phyloP scores from a whole-genome alignment of 1,140 invertebrate genomes.

The Drosophila rufa region DNA sequence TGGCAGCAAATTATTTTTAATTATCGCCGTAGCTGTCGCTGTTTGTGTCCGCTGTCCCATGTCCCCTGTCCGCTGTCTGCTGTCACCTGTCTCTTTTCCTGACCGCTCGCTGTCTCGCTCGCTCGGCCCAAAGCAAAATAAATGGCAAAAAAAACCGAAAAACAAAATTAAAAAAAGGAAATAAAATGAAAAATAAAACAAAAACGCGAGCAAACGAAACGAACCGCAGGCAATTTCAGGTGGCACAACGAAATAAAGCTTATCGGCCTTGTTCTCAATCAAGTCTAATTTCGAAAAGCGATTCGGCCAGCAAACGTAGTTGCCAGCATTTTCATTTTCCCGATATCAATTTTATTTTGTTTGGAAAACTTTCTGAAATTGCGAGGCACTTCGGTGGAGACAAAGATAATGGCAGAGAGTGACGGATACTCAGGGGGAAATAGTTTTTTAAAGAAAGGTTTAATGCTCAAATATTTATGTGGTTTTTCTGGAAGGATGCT shows the following conservation, averaged over 20 bases:
- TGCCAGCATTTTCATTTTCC: slow-evolving; percentile 10
- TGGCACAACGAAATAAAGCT: slow-evolving; percentile 21
- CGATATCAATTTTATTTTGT: slow-evolving; percentile 1
- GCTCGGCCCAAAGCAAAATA: slow-evolving; percentile 16
- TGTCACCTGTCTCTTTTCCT: slow-evolving; percentile 29
- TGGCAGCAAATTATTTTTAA: slow-evolving; percentile 77
- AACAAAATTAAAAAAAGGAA: slow-evolving; percentile 7
- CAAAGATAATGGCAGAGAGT: background rate
- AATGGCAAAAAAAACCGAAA: background rate
- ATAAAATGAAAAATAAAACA: background rate
- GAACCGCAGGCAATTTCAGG: slow-evolving; percentile 50
- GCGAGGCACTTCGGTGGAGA: background rate
- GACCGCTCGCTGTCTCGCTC: slow-evolving; percentile 1
- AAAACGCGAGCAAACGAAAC: slow-evolving; percentile 23
- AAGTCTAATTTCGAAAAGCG: slow-evolving; percentile 15
- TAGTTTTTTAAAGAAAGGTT: background rate
- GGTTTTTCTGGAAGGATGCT: background rate
- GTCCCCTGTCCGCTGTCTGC: slow-evolving; percentile 58
- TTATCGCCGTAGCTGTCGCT: slow-evolving; percentile 69
- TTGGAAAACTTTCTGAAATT: background rate
- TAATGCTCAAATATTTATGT: background rate
- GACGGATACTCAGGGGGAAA: background rate
- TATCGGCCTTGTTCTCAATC: slow-evolving; percentile 32
- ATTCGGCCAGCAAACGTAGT: slow-evolving; percentile 1
- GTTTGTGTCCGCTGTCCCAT: slow-evolving; percentile 58